These are phyloP conservation scores for Lepisosteus osseus DNA, from an alignment of 2,113 vertebrate genomes.

Conservation along the genomic window DNA sequence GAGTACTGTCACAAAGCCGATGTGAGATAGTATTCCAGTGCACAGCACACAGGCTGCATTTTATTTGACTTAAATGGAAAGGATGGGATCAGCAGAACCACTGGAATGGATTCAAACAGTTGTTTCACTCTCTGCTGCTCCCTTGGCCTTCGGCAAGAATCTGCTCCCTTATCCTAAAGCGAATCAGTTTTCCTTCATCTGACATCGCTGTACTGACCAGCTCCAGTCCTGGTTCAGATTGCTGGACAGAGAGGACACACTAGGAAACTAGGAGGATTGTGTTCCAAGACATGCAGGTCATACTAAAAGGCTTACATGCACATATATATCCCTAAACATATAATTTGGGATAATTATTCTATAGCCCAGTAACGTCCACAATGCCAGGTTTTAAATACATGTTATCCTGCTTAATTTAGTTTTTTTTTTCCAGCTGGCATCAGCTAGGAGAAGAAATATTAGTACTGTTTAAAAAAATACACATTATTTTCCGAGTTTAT, in stretches of 20 bases:
- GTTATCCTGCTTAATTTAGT: background rate
- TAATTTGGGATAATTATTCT: no score
- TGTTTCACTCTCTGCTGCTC: conserved; percentile 57
- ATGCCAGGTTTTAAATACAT: no score
- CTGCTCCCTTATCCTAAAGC: conserved; percentile 38
- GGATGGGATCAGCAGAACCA: conserved; percentile 41
- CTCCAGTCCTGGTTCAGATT: background rate
- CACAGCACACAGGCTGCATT: conserved; percentile 37
- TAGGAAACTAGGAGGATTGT: no score
- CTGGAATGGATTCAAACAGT: conserved; percentile 49
- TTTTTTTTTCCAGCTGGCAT: background rate
- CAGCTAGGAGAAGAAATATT: background rate
- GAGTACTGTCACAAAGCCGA: conserved; percentile 4
- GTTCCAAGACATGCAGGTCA: no score
- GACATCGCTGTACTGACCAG: conserved; percentile 50
- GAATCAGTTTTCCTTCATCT: conserved; percentile 22
- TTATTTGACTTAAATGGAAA: conserved; percentile 56
- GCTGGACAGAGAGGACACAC: background rate
- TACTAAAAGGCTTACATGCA: no score
- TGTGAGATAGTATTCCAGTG: conserved; percentile 45
- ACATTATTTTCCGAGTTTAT: background rate
- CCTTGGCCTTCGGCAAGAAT: conserved; percentile 49
- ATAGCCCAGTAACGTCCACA: no score
- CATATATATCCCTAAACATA: no score
- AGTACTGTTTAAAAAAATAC: background rate